Percentiles rank a stretch among this genome's conserved stretches.
phyloP scores from a whole-genome alignment of 2,113 vertebrate species.

The Etia nguti region DNA sequence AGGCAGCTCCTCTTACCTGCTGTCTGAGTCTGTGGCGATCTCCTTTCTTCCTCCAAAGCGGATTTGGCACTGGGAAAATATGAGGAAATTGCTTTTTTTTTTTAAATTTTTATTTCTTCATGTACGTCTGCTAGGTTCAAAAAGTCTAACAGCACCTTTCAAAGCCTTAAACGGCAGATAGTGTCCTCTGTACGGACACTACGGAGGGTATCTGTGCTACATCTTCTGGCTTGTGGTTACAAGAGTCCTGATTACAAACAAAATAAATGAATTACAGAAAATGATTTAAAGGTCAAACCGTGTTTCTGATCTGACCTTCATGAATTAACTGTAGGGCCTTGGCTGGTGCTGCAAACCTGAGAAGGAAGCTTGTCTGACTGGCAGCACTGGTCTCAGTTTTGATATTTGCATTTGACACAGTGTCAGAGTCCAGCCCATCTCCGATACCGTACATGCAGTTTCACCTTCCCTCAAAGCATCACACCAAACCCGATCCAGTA shows the following conservation, averaged over 20 bases:
- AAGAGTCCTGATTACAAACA: neutral
- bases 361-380: neutral
- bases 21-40: conserved; percentile 97
- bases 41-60: conserved; percentile 98
- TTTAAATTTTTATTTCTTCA: no score
- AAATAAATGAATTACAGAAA: neutral
- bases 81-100: neutral
- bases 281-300: neutral
- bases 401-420: neutral
- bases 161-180: neutral
- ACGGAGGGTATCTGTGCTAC: neutral
- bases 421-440: neutral
- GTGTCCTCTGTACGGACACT: neutral
- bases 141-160: neutral
- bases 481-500: neutral
- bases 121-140: neutral
- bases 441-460: neutral
- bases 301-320: neutral
- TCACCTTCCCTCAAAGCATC: neutral
- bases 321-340: neutral
- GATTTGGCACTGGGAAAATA: conserved; percentile 89
- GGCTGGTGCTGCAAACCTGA: neutral
- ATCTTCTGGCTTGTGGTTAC: neutral
- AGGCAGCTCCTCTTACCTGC: conserved; percentile 79
- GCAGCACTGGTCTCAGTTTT: neutral